phyloP scores from a whole-genome alignment of 2,113 vertebrate genomes.

The Beaufortia kweichowensis region DNA sequence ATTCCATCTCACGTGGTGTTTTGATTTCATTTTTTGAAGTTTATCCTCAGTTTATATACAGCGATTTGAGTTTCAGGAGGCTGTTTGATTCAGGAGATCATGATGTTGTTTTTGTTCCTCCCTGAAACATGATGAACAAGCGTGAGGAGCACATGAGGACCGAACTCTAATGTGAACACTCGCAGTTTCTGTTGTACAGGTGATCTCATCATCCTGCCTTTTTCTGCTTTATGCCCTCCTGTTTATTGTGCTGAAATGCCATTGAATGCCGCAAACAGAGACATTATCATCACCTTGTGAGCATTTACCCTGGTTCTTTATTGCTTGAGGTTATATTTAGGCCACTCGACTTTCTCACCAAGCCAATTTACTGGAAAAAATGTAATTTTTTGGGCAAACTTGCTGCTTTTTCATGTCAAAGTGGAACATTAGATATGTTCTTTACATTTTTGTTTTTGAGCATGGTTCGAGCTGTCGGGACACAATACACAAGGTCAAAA shows the following conservation, averaged over 20 bases:
- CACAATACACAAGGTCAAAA: neutral
- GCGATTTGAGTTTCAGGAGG: neutral
- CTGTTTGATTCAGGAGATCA: neutral
- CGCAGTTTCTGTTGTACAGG: neutral
- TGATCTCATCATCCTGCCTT: neutral
- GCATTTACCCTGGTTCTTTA: neutral
- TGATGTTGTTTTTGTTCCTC: neutral
- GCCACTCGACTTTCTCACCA: neutral
- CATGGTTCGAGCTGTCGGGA: neutral
- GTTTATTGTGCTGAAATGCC: neutral
- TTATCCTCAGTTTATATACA: conserved; percentile 3
- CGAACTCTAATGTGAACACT: neutral
- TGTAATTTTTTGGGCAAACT: neutral
- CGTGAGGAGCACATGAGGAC: neutral
- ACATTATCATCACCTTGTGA: conserved; percentile 11
- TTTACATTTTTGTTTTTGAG: neutral
- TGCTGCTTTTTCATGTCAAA: conserved; percentile 3
- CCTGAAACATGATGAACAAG: conserved; percentile 6
- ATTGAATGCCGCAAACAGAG: neutral
- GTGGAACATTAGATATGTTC: neutral
- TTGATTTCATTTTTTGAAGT: conserved; percentile 13
- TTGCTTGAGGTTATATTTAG: conserved; percentile 1
- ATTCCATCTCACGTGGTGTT: conserved; percentile 14
- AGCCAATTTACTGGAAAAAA: neutral
- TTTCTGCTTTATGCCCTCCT: neutral